These are phyloP conservation scores for Vespertilio murinus DNA, from an alignment of 2,797 vertebrate genomes.

Conservation along the genomic window DNA sequence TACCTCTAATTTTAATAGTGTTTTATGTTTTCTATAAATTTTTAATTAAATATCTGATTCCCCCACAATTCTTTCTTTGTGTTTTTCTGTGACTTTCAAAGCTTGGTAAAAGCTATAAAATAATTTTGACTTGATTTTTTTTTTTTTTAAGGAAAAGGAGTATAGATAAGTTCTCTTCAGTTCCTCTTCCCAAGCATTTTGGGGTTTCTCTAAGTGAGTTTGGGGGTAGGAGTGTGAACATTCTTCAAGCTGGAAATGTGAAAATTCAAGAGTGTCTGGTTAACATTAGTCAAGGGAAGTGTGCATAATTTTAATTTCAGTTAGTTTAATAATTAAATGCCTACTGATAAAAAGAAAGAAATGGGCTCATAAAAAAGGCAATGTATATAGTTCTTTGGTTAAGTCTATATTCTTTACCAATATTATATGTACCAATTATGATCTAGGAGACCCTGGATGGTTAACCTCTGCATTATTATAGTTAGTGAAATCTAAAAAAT, in stretches of 20 bases:
- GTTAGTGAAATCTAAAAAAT: not conserved
- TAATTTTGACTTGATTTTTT: not conserved
- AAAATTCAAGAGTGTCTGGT: not conserved
- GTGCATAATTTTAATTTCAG: not conserved
- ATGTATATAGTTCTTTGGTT: not conserved
- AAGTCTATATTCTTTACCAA: not conserved
- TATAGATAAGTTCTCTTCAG: not conserved
- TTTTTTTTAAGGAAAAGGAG: not conserved
- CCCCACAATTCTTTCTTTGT: not conserved
- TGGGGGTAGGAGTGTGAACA: not conserved
- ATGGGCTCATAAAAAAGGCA: not conserved
- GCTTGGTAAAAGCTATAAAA: not conserved
- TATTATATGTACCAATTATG: not conserved
- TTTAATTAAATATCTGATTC: not conserved
- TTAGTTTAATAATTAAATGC: not conserved
- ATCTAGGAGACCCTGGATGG: not conserved
- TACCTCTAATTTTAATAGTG: slow-evolving; percentile 22
- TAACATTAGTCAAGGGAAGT: not conserved
- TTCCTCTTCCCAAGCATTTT: not conserved
- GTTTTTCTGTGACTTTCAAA: not conserved
- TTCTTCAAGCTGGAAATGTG: not conserved
- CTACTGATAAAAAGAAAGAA: not conserved
- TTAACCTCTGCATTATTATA: not conserved
- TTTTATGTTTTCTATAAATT: not conserved
- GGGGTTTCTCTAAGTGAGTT: not conserved